Evolutionary conservation across 2,888 invertebrate species (phyloP).

Genomic region (Synanthedon tipuliformis): DNA sequence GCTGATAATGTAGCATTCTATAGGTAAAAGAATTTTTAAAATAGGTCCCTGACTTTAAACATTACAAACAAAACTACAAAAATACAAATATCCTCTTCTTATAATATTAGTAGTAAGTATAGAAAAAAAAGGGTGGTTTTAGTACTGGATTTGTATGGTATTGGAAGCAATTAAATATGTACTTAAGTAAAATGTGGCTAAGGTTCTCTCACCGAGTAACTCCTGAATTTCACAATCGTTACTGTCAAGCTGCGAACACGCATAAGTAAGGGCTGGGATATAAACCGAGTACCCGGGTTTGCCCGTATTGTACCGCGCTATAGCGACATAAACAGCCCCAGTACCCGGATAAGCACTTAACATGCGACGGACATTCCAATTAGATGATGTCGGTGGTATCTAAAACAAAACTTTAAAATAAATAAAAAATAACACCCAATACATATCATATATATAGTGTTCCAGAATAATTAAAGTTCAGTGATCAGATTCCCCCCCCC

Average conservation of each 20-base stretch:
- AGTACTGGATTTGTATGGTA: too few relatives aligned
- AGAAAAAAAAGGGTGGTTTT: background rate
- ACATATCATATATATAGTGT: background rate
- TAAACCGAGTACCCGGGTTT: conserved; percentile 70
- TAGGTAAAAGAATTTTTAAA: too few relatives aligned
- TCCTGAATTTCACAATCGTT: conserved; percentile 46
- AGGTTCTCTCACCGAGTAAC: conserved; percentile 46
- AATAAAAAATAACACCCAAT: background rate
- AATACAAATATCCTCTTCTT: background rate
- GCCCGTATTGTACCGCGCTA: conserved; percentile 40
- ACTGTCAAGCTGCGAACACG: conserved; percentile 65
- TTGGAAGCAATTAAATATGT: too few relatives aligned
- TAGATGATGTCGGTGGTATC: background rate
- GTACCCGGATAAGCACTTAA: conserved; percentile 73
- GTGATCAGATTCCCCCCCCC: too few relatives aligned
- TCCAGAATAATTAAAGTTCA: background rate
- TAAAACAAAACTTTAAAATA: background rate
- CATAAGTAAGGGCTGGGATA: conserved; percentile 76
- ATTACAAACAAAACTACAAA: too few relatives aligned
- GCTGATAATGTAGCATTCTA: too few relatives aligned
- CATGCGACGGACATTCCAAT: conserved; percentile 41
- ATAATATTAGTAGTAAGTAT: background rate
- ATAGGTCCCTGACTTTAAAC: too few relatives aligned
- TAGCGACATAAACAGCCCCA: conserved; percentile 70
- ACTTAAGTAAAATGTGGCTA: background rate